Conservation (phyloP, 2,113 vertebrate genomes). For the Grammomys surdaster region DNA sequence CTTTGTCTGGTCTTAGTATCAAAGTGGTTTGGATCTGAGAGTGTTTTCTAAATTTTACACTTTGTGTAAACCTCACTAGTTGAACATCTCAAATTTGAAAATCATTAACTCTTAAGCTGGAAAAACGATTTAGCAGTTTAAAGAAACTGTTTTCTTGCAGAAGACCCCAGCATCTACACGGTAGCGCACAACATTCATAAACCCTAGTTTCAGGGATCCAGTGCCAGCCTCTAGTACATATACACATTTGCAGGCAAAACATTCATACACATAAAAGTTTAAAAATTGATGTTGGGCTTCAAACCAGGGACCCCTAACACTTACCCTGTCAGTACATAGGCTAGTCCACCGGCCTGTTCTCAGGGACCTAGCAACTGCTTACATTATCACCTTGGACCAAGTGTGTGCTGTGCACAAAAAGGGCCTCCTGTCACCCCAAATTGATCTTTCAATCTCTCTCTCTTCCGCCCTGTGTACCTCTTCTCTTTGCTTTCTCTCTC, state of each 20-base stretch:
- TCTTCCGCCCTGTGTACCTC: too few species aligned
- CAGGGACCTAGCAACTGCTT: too few species aligned
- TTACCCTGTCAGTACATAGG: too few species aligned
- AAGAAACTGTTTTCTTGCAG: neutral
- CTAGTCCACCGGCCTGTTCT: too few species aligned
- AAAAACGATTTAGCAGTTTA: too few species aligned
- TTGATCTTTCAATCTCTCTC: too few species aligned
- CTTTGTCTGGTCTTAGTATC: neutral
- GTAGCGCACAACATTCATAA: neutral
- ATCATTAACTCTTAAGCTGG: neutral
- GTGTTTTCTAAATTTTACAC: neutral
- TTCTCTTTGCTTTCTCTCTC: too few species aligned
- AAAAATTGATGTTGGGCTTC: neutral
- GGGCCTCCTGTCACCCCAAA: too few species aligned
- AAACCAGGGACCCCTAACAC: too few species aligned
- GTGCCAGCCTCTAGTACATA: too few species aligned
- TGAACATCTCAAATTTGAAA: neutral
- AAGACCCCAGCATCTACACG: neutral
- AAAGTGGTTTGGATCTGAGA: neutral
- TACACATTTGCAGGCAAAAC: neutral
- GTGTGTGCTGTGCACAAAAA: too few species aligned
- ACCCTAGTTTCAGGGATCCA: neutral
- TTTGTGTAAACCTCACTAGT: neutral
- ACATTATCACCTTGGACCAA: too few species aligned
- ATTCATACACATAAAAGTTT: neutral